Conservation (phyloP, 2,797 vertebrate species). For the Kryptolebias ocellatus region DNA sequence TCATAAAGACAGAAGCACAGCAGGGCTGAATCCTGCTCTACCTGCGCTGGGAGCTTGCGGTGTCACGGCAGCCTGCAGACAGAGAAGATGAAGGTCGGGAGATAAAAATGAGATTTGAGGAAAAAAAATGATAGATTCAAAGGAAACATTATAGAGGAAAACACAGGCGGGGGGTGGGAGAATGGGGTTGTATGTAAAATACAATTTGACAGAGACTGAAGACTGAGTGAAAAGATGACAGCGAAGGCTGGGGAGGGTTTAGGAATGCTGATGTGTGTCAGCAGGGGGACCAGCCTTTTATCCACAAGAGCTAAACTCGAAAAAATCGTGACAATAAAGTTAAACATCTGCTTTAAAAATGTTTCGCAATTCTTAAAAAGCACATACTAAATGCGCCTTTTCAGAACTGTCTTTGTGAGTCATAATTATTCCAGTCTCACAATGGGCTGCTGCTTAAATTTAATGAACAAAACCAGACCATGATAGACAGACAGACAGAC, state of each 20-base stretch:
- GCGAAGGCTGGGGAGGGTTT: slow-evolving; percentile 26
- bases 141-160: slow-evolving; percentile 54
- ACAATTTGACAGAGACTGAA: slow-evolving; percentile 31
- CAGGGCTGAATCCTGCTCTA: slow-evolving; percentile 70
- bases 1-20: slow-evolving; percentile 73
- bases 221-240: slow-evolving; percentile 39
- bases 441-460: slow-evolving; percentile 35
- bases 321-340: slow-evolving; percentile 11
- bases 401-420: slow-evolving; percentile 17
- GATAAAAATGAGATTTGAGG: slow-evolving; percentile 55
- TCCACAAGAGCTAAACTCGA: slow-evolving; percentile 12
- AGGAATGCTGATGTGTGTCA: slow-evolving; percentile 32
- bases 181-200: background rate
- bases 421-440: slow-evolving; percentile 42
- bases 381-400: slow-evolving; percentile 34
- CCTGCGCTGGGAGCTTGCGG: slow-evolving; percentile 65
- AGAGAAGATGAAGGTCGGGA: slow-evolving; percentile 63
- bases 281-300: slow-evolving; percentile 20
- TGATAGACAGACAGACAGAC: slow-evolving; percentile 47
- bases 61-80: slow-evolving; percentile 55
- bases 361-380: background rate
- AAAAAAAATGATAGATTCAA: slow-evolving; percentile 65
- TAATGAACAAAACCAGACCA: slow-evolving; percentile 34
- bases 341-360: slow-evolving; percentile 6
- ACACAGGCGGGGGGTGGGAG: slow-evolving; percentile 1